A percentile compares a stretch with the other conserved stretches of the same genome.
Evolutionary conservation across 2,797 vertebrate species (phyloP).

Genomic region (Cossypha caffra): DNA sequence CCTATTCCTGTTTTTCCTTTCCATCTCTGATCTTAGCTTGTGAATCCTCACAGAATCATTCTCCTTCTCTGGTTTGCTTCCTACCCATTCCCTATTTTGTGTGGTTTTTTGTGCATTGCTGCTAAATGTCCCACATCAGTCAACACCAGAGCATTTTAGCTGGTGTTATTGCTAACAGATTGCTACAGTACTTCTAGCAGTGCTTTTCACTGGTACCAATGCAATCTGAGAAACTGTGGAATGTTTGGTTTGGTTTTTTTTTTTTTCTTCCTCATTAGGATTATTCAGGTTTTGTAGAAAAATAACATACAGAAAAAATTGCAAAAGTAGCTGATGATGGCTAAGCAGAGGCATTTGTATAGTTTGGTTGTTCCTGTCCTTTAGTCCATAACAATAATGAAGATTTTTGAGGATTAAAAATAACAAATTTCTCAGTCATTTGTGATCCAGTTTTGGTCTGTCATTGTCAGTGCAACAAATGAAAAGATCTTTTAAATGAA

Average conservation of each 20-base stretch:
- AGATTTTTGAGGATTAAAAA: neutral
- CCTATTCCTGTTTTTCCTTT: neutral
- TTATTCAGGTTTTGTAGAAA: neutral
- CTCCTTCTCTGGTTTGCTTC: neutral
- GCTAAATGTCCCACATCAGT: neutral
- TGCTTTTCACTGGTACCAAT: neutral
- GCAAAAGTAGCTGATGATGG: neutral
- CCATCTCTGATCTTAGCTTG: neutral
- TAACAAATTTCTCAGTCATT: neutral
- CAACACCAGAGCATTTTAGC: neutral
- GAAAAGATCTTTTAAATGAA: neutral
- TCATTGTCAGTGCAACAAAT: neutral
- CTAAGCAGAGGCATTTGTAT: neutral
- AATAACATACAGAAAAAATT: neutral
- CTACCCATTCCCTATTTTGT: neutral
- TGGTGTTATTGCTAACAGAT: neutral
- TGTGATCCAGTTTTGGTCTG: neutral
- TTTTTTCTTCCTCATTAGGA: neutral
- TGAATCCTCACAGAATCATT: neutral
- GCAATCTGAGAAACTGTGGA: neutral
- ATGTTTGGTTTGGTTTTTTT: neutral
- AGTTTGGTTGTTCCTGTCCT: neutral
- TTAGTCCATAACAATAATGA: neutral
- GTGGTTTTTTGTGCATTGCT: neutral
- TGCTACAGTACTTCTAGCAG: neutral